Evolutionary conservation across 30 jellyfish, hydroid and myxozoan genomes (phyloP), one percentile per base, ranked within the genome.

Genomic region (Nemopilema nomurai): DNA sequence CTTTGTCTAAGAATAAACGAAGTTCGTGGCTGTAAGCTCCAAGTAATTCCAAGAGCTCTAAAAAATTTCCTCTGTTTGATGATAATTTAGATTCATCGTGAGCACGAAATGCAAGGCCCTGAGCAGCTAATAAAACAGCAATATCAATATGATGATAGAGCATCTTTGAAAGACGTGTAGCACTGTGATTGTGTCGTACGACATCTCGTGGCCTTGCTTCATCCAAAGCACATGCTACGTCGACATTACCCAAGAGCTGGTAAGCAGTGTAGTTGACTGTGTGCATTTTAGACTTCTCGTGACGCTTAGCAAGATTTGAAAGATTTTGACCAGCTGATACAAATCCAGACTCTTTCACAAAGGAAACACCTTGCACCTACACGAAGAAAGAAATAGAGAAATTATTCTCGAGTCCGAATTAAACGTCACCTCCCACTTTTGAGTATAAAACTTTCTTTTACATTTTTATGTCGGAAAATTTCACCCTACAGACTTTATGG

Each of bases 41-140:
- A 8, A 75, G 32, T 25, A 49, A 8, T 17, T 75, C 74, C 73
- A 75, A 8, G 24, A 75, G 85, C 26, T 75, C 85, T 18, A 49
- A 8, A 23, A 75, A 49, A 27, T 75, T 75, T n/a, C 74, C 85
- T 49, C 85, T 23, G 51, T 75, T 75, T 8, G 74, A 49, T 49
- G 85, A 52, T 7, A 19, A 28, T 25, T 25, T 23, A 13, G 85
- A 75, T 75, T 75, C 85, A 24, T 19, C 74, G 57, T 52, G 85
- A 17, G 74, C 85, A 20, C 73, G 85, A 52, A 75, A 73, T 13
- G 93, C 93, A 26, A 84, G 82, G n/a, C 93, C 93, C 65, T 84
- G 88, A 18, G 93, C 87, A 22, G 93, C 30, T 24, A 84, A 62
- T 53, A 20, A 84, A 28, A 62, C 71, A n/a, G 86, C 65, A 16